phyloP scores from a whole-genome alignment of 2,113 vertebrate genomes.

The Nematolebias whitei region DNA sequence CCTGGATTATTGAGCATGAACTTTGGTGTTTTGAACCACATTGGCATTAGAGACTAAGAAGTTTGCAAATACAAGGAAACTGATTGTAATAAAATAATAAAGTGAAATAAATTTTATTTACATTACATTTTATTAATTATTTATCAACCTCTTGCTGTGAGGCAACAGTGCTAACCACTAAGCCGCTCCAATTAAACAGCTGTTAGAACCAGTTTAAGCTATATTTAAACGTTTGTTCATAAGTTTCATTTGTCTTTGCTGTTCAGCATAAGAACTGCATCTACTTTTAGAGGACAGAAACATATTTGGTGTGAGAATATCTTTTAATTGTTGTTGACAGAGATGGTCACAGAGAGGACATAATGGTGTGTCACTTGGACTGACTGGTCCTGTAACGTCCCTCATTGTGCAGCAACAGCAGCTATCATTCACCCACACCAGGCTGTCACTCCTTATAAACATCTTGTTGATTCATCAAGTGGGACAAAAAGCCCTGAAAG shows the following conservation, averaged over 20 bases:
- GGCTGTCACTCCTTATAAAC: conserved; percentile 52
- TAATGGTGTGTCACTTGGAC: conserved; percentile 27
- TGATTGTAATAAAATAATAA: too few species aligned
- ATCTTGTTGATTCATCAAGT: conserved; percentile 31
- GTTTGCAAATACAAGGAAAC: too few species aligned
- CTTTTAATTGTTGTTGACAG: conserved; percentile 54
- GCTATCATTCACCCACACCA: conserved; percentile 48
- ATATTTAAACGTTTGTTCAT: neutral
- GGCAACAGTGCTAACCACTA: too few species aligned
- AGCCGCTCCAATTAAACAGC: neutral
- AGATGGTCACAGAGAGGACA: conserved; percentile 6
- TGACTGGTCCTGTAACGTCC: conserved; percentile 23
- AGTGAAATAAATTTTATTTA: too few species aligned
- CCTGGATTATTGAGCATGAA: too few species aligned
- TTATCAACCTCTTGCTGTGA: too few species aligned
- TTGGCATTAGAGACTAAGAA: too few species aligned
- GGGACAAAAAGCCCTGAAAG: conserved; percentile 29
- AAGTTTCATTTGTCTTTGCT: conserved; percentile 2
- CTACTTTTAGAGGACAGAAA: conserved; percentile 18
- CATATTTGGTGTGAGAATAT: conserved; percentile 37
- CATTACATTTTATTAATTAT: too few species aligned
- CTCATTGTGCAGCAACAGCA: conserved; percentile 46
- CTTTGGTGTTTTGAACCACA: too few species aligned
- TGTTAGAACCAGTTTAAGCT: neutral
- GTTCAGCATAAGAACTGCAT: neutral